phyloP scores from a whole-genome alignment of 1,140 invertebrate genomes.

The Mya arenaria region DNA sequence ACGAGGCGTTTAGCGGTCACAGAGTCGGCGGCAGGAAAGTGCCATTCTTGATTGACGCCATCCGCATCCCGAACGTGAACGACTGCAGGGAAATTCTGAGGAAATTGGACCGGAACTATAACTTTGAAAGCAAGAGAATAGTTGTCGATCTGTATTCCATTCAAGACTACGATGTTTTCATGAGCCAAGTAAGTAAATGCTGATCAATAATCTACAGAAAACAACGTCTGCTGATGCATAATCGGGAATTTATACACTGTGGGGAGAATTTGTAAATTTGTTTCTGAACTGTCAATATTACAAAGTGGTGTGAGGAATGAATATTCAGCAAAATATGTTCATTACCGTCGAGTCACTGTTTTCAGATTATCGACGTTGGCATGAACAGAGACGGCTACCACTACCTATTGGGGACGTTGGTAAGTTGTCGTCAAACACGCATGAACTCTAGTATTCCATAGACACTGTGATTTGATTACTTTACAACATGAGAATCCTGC shows the following conservation, averaged over 20 bases:
- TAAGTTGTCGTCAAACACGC: constrained; percentile 66
- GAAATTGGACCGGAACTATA: constrained; percentile 52
- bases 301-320: too few species aligned
- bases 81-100: constrained; percentile 51
- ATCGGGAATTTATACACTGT: background rate
- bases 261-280: background rate
- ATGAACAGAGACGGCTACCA: constrained; percentile 78
- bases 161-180: constrained; percentile 44
- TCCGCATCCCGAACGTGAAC: constrained; percentile 46
- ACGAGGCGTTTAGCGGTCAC: constrained; percentile 33
- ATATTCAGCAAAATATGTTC: too few species aligned
- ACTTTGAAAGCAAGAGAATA: constrained; percentile 35
- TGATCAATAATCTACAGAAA: too few species aligned
- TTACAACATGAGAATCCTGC: too few species aligned
- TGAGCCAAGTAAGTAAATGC: constrained; percentile 43
- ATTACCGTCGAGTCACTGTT: too few species aligned
- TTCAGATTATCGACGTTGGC: constrained; percentile 75
- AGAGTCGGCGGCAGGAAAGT: constrained; percentile 5
- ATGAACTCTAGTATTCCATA: too few species aligned
- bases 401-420: constrained; percentile 73
- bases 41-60: constrained; percentile 44
- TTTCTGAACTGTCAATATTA: too few species aligned
- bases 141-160: constrained; percentile 51
- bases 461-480: too few species aligned
- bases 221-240: background rate